Evolutionary conservation across 1,140 invertebrate genomes (phyloP).

Genomic region (Heliconius hewitsoni): DNA sequence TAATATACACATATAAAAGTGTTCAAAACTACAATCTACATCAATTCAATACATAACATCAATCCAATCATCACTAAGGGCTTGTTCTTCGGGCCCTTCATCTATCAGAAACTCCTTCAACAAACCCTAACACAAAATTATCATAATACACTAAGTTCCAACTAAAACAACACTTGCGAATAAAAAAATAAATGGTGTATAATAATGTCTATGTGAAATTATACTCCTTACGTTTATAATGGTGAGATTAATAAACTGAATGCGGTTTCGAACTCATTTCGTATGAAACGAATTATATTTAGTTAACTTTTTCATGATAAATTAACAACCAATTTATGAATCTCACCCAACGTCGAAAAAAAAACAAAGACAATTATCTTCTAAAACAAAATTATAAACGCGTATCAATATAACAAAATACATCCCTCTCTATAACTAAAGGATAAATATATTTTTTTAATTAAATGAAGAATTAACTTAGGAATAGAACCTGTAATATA

Average conservation of each 20-base stretch:
- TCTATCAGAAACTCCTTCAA: not conserved
- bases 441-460: slow-evolving; percentile 29
- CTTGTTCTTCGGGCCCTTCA: not conserved
- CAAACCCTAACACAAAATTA: slow-evolving; percentile 10
- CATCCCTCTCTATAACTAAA: not conserved
- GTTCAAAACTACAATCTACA: slow-evolving; percentile 25
- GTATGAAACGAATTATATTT: not conserved
- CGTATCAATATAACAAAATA: not conserved
- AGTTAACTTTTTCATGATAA: not conserved
- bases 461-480: slow-evolving; percentile 36
- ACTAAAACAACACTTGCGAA: slow-evolving; percentile 30
- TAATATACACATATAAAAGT: slow-evolving; percentile 26
- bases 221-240: not conserved
- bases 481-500: slow-evolving; percentile 45
- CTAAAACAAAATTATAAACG: slow-evolving; percentile 12
- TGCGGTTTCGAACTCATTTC: not conserved
- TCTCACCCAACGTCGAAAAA: not conserved
- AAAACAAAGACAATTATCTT: not conserved
- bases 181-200: slow-evolving; percentile 29
- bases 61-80: not conserved
- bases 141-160: slow-evolving; percentile 19
- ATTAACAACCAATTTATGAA: not conserved
- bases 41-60: slow-evolving; percentile 24
- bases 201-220: slow-evolving; percentile 6
- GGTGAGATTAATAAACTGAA: not conserved